A percentile compares a stretch with the other conserved stretches of the same genome.
Conservation (phyloP, 2,113 vertebrate species). For the Rousettus leschenaultii region DNA sequence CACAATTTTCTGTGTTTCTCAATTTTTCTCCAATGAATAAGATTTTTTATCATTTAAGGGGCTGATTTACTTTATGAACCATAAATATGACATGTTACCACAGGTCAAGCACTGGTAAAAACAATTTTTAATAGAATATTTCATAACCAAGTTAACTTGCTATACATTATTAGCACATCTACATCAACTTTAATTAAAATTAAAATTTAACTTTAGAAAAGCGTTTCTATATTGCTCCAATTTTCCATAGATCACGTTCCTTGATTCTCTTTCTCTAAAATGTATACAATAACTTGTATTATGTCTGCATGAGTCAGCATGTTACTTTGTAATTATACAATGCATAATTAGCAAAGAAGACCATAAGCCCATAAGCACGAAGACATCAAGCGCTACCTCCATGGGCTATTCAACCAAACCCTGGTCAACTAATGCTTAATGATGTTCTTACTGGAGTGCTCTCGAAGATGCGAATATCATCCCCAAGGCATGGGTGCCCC, state of each 20-base stretch:
- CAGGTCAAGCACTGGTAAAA: neutral
- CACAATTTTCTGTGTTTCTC: neutral
- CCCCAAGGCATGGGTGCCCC: neutral
- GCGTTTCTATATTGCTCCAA: neutral
- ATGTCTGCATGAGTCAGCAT: neutral
- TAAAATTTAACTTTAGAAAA: slow-evolving; percentile 24
- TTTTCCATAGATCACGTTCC: neutral
- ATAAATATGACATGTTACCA: neutral
- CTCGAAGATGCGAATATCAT: neutral
- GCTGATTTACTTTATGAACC: slow-evolving; percentile 7
- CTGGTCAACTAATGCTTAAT: neutral
- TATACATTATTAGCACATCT: neutral
- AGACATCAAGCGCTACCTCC: neutral
- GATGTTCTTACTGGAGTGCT: neutral
- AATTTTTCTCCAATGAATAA: slow-evolving; percentile 20
- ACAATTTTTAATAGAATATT: slow-evolving; percentile 4
- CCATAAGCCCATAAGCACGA: neutral
- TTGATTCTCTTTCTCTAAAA: neutral
- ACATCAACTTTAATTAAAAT: slow-evolving; percentile 22
- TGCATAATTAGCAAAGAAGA: neutral
- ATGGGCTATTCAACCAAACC: neutral
- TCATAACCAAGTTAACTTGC: neutral
- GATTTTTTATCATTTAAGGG: neutral
- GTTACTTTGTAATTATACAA: neutral
- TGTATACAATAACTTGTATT: neutral